Conservation (phyloP, 2,888 invertebrate genomes). For the Megalurothrips usitatus region DNA sequence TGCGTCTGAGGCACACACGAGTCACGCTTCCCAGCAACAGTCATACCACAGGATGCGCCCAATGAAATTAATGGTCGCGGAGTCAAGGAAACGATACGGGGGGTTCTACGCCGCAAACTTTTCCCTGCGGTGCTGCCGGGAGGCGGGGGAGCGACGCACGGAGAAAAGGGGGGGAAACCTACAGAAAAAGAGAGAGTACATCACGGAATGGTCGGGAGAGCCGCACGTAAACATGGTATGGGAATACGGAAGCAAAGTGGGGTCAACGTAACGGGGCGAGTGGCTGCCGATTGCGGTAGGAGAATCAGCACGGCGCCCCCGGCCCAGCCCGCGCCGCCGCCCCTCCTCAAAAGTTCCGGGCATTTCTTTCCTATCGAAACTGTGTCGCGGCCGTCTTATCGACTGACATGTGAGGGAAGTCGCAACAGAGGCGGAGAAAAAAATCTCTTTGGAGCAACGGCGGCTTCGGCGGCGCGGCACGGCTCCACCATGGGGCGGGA, state of each 20-base stretch:
- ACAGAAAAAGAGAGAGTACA: not conserved
- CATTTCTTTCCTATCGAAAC: not conserved
- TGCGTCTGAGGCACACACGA: not conserved
- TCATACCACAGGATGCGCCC: not conserved
- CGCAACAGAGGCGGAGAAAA: not conserved
- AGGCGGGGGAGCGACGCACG: not conserved
- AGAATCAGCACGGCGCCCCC: no score
- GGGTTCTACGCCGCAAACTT: not conserved
- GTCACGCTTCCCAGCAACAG: not conserved
- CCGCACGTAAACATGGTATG: no score
- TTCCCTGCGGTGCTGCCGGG: not conserved
- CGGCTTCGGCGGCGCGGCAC: not conserved
- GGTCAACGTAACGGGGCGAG: no score
- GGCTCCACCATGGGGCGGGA: not conserved
- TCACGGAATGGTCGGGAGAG: not conserved
- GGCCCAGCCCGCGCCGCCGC: no score
- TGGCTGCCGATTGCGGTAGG: no score
- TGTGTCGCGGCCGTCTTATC: not conserved
- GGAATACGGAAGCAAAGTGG: no score
- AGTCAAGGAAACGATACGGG: constrained; percentile 5
- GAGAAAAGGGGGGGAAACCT: not conserved
- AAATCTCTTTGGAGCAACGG: not conserved
- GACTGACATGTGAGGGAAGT: not conserved
- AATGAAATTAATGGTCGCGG: not conserved
- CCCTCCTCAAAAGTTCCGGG: not conserved